Evolutionary conservation across 2,113 vertebrate species (phyloP), one percentile per base, ranked within the genome.

Genomic region (Conger conger): DNA sequence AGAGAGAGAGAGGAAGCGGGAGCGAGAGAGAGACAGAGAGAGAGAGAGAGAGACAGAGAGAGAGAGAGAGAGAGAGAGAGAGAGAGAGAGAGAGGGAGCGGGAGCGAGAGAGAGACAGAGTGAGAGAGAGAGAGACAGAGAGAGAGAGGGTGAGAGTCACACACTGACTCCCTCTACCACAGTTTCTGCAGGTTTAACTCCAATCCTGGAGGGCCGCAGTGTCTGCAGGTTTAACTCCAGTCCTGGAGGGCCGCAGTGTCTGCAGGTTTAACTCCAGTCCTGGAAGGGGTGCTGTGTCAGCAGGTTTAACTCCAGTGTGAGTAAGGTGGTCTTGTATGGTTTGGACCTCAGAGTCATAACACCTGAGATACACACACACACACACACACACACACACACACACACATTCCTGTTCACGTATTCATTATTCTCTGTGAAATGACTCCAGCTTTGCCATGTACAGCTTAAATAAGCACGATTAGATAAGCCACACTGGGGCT

Each of bases 1-100:
- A 23, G 45, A 77, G 80, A 17, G 50, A n/a, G n/a, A n/a, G n/a
- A n/a, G n/a, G n/a, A n/a, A n/a, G n/a, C n/a, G n/a, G n/a, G 94
- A 84, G n/a, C 85, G n/a, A 83, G 1, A 84, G 57, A 78, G 38
- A 87, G 76, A 33, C 38, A 82, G 53, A 27, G n/a, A 99, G 94
- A 33, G 98, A 99, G 87, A 99, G 98, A 90, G 98, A 98, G 91
- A 99, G 98, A 85, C 98, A 99, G 94, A 84, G n/a, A 85, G n/a
- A 83, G 1, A 84, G 57, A 78, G 38, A 87, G 76, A 33, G 45
- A 82, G 53, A 27, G n/a, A n/a, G 94, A 84, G n/a, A 85, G n/a
- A 83, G 1, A 84, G 57, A 78, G 38, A 87, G 76, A 33, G 45
- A 82, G 53, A 27, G n/a, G n/a, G n/a, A n/a, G n/a, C n/a, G n/a